phyloP scores from a whole-genome alignment of 2,113 vertebrate genomes.

The Melanostigma gelatinosum region DNA sequence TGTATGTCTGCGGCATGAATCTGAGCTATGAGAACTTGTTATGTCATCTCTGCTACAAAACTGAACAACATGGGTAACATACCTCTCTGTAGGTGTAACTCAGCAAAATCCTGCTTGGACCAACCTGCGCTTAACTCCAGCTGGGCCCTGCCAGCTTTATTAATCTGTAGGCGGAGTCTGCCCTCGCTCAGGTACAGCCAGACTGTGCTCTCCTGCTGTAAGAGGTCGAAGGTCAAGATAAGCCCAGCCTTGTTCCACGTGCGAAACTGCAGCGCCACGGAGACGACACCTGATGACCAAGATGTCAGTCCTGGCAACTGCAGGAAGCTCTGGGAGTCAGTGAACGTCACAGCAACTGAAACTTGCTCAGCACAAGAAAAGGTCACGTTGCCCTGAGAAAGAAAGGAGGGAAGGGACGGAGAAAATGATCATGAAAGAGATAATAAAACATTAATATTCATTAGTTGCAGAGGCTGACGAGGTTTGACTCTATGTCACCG shows the following conservation, averaged over 20 bases:
- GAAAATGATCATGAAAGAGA: constrained; percentile 41
- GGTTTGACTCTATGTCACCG: constrained; percentile 61
- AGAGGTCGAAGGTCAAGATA: constrained; percentile 86
- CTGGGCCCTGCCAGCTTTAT: constrained; percentile 81
- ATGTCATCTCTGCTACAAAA: not conserved
- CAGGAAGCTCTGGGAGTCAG: constrained; percentile 87
- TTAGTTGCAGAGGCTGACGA: constrained; percentile 47
- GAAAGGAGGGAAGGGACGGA: not conserved
- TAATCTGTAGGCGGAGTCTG: constrained; percentile 86
- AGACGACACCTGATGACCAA: constrained; percentile 56
- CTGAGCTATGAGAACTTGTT: not conserved
- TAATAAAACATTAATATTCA: constrained; percentile 74
- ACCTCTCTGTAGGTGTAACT: not conserved
- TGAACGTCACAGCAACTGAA: constrained; percentile 90
- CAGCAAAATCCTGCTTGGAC: not conserved
- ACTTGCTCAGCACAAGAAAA: constrained; percentile 90
- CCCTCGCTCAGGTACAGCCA: constrained; percentile 88
- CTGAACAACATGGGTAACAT: not conserved
- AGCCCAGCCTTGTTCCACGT: constrained; percentile 95
- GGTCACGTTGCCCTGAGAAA: constrained; percentile 88
- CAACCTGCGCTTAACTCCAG: constrained; percentile 88
- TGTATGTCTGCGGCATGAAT: not conserved
- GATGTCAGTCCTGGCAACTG: constrained; percentile 76
- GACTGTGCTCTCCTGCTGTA: constrained; percentile 76
- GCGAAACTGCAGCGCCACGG: constrained; percentile 88